Percentiles rank a stretch among this genome's conserved stretches.
Conservation (phyloP, 2,113 vertebrate species). For the Theropithecus gelada region DNA sequence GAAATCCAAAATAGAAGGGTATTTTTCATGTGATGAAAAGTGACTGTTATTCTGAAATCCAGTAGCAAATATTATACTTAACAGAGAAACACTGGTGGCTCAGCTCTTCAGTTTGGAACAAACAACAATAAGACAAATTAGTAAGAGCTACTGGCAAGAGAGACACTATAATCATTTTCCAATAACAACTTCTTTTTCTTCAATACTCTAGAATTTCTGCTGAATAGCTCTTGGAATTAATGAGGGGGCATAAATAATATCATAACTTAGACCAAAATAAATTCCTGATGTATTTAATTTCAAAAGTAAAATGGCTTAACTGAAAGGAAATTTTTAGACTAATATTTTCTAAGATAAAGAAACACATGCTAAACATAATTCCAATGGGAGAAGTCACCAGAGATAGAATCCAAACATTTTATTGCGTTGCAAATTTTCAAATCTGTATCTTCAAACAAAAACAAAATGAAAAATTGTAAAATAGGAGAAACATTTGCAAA, state of each 20-base stretch:
- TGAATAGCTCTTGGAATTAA: not conserved
- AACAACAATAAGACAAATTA: not conserved
- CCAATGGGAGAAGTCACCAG: not conserved
- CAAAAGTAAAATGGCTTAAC: constrained; percentile 21
- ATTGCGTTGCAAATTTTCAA: not conserved
- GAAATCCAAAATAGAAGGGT: not conserved
- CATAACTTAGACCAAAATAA: not conserved
- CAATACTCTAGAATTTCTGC: not conserved
- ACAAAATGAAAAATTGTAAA: not conserved
- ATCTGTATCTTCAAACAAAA: not conserved
- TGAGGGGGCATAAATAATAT: not conserved
- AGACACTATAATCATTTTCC: not conserved
- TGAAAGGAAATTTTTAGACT: not conserved
- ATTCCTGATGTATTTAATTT: not conserved
- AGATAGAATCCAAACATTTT: not conserved
- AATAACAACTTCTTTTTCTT: not conserved
- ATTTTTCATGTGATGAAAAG: not conserved
- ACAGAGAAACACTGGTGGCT: not conserved
- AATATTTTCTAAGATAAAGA: not conserved
- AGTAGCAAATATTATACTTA: not conserved
- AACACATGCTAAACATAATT: not conserved
- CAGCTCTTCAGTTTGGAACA: not conserved
- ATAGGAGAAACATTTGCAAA: not conserved
- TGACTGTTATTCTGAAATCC: not conserved
- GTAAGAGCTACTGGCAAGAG: not conserved